A percentile compares a stretch with the other conserved stretches of the same genome.
Evolutionary conservation across 2,797 vertebrate genomes (phyloP).

Genomic region (Myotis pilosus): DNA sequence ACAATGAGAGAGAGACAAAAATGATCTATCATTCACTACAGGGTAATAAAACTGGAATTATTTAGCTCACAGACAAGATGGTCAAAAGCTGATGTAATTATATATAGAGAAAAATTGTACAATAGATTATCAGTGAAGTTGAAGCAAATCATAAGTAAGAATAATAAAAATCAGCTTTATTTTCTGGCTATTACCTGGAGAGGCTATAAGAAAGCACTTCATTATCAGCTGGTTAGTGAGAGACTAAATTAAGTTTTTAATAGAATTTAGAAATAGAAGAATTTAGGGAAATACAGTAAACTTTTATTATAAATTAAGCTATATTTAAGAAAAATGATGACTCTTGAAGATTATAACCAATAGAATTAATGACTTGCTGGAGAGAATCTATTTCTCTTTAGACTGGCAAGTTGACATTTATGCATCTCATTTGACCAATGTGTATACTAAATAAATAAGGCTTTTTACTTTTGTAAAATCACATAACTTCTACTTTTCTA

Average conservation of each 20-base stretch:
- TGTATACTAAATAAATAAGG: slow-evolving; percentile 15
- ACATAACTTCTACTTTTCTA: slow-evolving; percentile 12
- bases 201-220: background rate
- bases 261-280: slow-evolving; percentile 37
- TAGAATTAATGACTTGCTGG: slow-evolving; percentile 8
- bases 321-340: slow-evolving; percentile 36
- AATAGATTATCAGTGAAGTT: background rate
- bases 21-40: background rate
- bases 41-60: background rate
- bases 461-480: slow-evolving; percentile 34
- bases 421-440: slow-evolving; percentile 31
- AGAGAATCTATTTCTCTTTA: slow-evolving; percentile 31
- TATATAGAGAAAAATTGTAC: background rate
- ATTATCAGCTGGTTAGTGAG: background rate
- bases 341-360: background rate
- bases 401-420: background rate
- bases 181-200: slow-evolving; percentile 7
- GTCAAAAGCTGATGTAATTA: background rate
- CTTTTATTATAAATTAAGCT: background rate
- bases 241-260: slow-evolving; percentile 6
- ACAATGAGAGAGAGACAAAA: background rate
- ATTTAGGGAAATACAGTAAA: slow-evolving; percentile 33
- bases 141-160: slow-evolving; percentile 28
- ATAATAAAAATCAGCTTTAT: slow-evolving; percentile 30
- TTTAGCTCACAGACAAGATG: slow-evolving; percentile 17